Evolutionary conservation across 2,888 invertebrate species (phyloP), one percentile per base, ranked within the genome.

Genomic region (Carpatolechia fugitivella): DNA sequence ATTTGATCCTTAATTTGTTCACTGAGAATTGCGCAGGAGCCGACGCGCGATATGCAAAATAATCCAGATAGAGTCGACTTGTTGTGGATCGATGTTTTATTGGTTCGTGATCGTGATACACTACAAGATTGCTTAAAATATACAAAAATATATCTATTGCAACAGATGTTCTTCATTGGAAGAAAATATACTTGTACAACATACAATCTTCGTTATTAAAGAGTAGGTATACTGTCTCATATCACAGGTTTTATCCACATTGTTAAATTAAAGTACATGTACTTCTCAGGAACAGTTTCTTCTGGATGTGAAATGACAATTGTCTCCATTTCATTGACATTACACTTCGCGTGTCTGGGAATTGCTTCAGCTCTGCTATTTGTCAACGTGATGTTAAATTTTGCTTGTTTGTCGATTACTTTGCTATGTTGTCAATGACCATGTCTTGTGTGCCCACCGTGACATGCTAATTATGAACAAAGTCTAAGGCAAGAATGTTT

Each of bases 31-130:
- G 70, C 73, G 67, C 69, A 69, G 69, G 67, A 76, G 78, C 69
- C 74, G 74, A 74, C 69, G 70, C 72, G 70, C 76, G 86, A 88
- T 87, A 88, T 87, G 87, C 87, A 86, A 88, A 88, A 83, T 80
- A 85, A 82, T 84, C 80, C 76, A 80, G 86, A 86, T 44, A 84
- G 63, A 68, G 71, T 72, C 65, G 70, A 74, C 74, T 63, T 64
- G 13, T 70, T 69, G 58, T 62, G 69, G 65, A 76, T 73, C 67
- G 69, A 66, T 68, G 65, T 61, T 52, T 49, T 20, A 24, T 56
- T 52, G 59, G 24, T 35, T 5, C 16, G 57, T 24, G 55, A 24
- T 24, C 6, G 24, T 24, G 24, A 6, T 24, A 24, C 6, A 24
- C 3, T n/a, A 35, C 14, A 38, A 36, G 13, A 36, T 13, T 36